phyloP scores from a whole-genome alignment of 2,797 vertebrate genomes.

The Ciconia nigra region DNA sequence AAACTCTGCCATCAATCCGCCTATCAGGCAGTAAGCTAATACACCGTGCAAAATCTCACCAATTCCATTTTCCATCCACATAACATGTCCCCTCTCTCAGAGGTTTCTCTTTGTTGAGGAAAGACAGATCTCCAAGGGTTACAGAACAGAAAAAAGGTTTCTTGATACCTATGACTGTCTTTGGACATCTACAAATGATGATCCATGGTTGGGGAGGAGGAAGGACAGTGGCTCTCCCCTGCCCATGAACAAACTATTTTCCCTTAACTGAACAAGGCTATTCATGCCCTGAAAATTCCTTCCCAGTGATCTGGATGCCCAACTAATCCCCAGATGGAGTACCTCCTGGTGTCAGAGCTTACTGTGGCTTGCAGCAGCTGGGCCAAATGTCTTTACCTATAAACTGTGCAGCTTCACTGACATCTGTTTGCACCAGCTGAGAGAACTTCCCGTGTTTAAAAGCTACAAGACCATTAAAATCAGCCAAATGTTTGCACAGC shows the following conservation, averaged over 20 bases:
- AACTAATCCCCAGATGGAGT: background rate
- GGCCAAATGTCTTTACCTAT: background rate
- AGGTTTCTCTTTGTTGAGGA: background rate
- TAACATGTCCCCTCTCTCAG: background rate
- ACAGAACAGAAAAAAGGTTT: background rate
- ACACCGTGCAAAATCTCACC: background rate
- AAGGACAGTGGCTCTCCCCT: background rate
- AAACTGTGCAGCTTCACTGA: background rate
- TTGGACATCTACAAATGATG: background rate
- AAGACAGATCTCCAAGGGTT: background rate
- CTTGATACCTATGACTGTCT: background rate
- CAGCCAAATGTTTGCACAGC: background rate
- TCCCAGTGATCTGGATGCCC: background rate
- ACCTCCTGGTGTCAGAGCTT: background rate
- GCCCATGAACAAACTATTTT: background rate
- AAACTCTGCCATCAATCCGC: background rate
- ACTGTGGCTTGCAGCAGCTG: background rate
- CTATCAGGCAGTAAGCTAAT: background rate
- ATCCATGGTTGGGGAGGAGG: rapidly evolving
- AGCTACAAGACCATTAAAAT: background rate
- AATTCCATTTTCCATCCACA: background rate
- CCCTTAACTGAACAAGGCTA: background rate
- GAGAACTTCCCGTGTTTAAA: background rate
- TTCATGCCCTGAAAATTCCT: background rate
- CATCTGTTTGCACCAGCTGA: background rate